Percentiles rank a stretch among this genome's conserved stretches.
phyloP scores from a whole-genome alignment of 2,797 vertebrate species.

The Sebastes reedi region DNA sequence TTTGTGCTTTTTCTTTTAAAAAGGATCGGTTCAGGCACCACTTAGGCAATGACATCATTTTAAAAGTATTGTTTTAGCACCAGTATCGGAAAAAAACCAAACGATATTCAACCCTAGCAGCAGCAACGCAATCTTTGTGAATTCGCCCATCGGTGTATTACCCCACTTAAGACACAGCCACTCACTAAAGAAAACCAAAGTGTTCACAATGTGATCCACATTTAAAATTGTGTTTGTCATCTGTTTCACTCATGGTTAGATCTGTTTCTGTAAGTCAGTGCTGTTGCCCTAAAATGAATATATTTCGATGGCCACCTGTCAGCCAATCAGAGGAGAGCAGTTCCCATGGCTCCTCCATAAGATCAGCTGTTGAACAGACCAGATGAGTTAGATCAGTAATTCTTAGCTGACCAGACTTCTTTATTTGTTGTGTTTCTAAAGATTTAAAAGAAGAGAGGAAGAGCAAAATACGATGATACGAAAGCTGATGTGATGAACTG shows the following conservation, averaged over 20 bases:
- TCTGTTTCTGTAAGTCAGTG: fast-evolving
- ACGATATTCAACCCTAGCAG: too few relatives aligned
- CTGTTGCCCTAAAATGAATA: not conserved
- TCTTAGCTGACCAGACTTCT: not conserved
- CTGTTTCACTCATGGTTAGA: not conserved
- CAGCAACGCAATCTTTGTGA: not conserved
- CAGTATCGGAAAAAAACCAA: too few relatives aligned
- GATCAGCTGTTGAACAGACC: not conserved
- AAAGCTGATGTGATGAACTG: constrained; percentile 41
- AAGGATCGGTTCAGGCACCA: too few relatives aligned
- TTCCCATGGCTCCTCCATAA: not conserved
- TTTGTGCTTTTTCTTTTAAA: too few relatives aligned
- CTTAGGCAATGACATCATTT: too few relatives aligned
- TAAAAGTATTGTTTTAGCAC: too few relatives aligned
- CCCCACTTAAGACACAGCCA: not conserved
- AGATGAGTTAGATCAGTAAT: not conserved
- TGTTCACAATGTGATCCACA: not conserved
- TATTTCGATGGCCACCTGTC: not conserved
- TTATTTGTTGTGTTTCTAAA: not conserved
- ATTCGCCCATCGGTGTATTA: not conserved
- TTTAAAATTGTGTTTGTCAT: not conserved
- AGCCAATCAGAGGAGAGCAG: not conserved
- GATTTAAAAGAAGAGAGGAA: not conserved
- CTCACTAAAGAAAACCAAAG: not conserved
- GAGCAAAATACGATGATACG: not conserved